These are phyloP conservation scores for Julus scandinavius DNA, from an alignment of 2,888 invertebrate species.

Conservation along the genomic window DNA sequence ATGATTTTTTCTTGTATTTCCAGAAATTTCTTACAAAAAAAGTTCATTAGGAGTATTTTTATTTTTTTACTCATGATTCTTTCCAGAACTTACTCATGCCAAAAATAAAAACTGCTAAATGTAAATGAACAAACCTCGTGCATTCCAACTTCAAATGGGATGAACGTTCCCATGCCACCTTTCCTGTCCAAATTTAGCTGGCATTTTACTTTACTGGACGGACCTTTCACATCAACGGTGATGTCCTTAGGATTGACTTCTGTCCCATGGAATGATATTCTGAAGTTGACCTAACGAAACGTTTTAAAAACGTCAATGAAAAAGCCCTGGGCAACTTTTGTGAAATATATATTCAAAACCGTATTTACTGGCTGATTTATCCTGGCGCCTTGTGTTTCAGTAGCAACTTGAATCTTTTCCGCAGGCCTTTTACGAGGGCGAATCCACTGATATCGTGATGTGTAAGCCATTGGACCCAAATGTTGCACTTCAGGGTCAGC, in stretches of 20 bases:
- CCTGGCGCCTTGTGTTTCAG: conserved; percentile 85
- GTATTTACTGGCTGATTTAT: conserved; percentile 82
- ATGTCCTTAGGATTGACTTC: conserved; percentile 80
- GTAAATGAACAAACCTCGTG: conserved; percentile 74
- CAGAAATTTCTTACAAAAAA: conserved; percentile 7
- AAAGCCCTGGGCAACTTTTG: background rate
- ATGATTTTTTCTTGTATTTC: background rate
- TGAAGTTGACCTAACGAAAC: conserved; percentile 63
- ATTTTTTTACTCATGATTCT: background rate
- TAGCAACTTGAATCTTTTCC: conserved; percentile 81
- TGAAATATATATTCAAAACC: background rate
- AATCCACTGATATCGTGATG: conserved; percentile 90
- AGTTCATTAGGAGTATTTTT: background rate
- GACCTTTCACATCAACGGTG: conserved; percentile 80
- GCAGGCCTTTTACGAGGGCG: conserved; percentile 84
- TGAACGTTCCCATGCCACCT: conserved; percentile 83
- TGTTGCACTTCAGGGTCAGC: conserved; percentile 95
- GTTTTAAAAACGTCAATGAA: conserved; percentile 35
- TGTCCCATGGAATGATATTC: conserved; percentile 68
- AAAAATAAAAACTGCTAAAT: background rate
- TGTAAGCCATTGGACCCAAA: conserved; percentile 97
- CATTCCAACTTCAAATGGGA: conserved; percentile 91
- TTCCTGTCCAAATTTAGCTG: conserved; percentile 73
- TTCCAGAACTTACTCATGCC: too few species aligned
- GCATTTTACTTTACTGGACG: conserved; percentile 75